Base-by-base conservation (phyloP, 2,113 vertebrate genomes). In the Lathamus discolor region DNA sequence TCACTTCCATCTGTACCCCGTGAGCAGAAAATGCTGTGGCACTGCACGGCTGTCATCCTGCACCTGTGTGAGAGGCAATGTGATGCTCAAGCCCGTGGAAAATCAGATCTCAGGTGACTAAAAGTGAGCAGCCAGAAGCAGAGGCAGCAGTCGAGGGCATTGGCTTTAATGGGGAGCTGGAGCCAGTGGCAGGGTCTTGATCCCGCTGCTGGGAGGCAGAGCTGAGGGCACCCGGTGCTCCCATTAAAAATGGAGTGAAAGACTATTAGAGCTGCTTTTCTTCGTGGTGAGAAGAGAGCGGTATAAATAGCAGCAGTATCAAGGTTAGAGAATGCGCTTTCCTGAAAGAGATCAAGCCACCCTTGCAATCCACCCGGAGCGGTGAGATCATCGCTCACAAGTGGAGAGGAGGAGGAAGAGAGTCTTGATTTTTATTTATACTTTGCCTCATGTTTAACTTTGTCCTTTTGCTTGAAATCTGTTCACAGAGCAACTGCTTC, bases 371-470 rank as follows among this genome's bases (percentile, higher is more conserved):
- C 88, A 92, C 91, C 96, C 92, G 6, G 86, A 93, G 78, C 1
- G 51, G 83, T 96, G 96, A 97, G 88, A 93, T 97, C 96, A 93
- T 96, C 57, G 13, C 84, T 93, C 52, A 75, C 92, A 90, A 96
- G 96, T 81, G n/a, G 80, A 86, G 93, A 94, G 92, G 88, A 94
- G 96, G 90, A 96, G 95, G 96, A 96, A 94, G 88, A 92, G 76
- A 91, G 46, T 83, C 92, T 97, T 87, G 70, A 24, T 92, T 96
- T 96, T 96, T 96, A 97, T 96, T 97, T 97, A 96, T 96, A 95
- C 95, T 92, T 96, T 62, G 88, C 95, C 90, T 96, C 52, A 76
- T 96, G 88, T 94, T 94, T 96, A 96, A 95, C 92, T 95, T 96
- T 94, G 92, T 96, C 93, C 92, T 96, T 96, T 92, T 79, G 81